Evolutionary conservation across 2,113 vertebrate species (phyloP).

Genomic region (Stegostoma tigrinum): DNA sequence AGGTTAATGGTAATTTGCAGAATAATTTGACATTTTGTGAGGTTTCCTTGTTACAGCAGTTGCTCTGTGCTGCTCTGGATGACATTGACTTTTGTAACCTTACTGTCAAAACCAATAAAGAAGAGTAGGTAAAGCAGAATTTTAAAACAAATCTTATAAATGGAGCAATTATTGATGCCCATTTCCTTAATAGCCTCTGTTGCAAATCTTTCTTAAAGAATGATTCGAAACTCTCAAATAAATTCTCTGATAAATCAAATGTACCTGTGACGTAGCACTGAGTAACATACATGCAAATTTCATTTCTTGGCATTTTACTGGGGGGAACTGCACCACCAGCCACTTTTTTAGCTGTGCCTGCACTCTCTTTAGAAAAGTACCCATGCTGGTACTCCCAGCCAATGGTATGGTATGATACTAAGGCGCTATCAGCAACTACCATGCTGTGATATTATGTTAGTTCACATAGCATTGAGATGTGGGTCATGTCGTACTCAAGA

Average conservation of each 20-base stretch:
- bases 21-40: background rate
- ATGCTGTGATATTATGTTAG: too few species aligned
- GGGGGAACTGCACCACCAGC: too few species aligned
- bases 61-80: background rate
- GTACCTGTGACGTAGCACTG: background rate
- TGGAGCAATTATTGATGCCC: background rate
- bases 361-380: background rate
- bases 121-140: background rate
- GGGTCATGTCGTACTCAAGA: too few species aligned
- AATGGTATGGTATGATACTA: too few species aligned
- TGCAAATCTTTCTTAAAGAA: constrained; percentile 10
- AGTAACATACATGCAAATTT: background rate
- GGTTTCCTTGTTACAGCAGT: background rate
- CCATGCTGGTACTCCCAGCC: too few species aligned
- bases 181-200: background rate
- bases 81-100: constrained; percentile 12
- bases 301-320: too few species aligned
- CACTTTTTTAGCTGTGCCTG: background rate
- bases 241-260: background rate
- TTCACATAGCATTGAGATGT: too few species aligned
- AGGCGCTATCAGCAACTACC: too few species aligned
- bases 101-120: background rate
- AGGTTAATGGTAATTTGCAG: background rate
- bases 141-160: constrained; percentile 8
- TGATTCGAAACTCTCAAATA: background rate